Conservation (phyloP, 2,888 invertebrate genomes). For the Phengaris alcon region DNA sequence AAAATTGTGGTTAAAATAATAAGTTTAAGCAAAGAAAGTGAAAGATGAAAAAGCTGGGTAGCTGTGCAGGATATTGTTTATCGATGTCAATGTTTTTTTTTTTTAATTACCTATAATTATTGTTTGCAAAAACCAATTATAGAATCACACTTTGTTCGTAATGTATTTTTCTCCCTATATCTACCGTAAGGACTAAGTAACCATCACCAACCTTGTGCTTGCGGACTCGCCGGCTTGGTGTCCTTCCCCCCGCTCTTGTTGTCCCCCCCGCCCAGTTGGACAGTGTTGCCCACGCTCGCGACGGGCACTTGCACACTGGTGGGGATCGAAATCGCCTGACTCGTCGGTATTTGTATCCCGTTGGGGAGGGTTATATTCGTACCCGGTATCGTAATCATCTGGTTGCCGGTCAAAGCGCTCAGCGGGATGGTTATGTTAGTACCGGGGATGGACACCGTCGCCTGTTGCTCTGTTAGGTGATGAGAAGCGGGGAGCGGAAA, state of each 20-base stretch:
- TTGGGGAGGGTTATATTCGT: constrained; percentile 70
- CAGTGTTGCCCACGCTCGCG: constrained; percentile 44
- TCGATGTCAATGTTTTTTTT: too few species aligned
- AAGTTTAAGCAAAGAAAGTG: constrained; percentile 14
- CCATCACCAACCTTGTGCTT: constrained; percentile 64
- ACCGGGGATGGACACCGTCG: constrained; percentile 81
- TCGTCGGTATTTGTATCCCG: constrained; percentile 46
- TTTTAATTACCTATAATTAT: too few species aligned
- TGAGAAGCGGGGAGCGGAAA: constrained; percentile 49
- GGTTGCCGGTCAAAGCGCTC: constrained; percentile 68
- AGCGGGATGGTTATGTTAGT: constrained; percentile 81
- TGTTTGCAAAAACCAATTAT: background rate
- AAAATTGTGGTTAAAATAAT: constrained; percentile 7
- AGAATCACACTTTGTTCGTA: background rate
- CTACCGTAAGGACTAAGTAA: constrained; percentile 2
- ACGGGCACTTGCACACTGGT: constrained; percentile 48
- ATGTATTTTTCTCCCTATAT: background rate
- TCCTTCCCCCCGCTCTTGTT: constrained; percentile 72
- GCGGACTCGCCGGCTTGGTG: constrained; percentile 76
- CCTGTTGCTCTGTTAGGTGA: constrained; percentile 70
- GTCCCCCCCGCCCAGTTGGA: constrained; percentile 43
- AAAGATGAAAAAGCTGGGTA: constrained; percentile 21
- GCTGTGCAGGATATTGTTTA: background rate
- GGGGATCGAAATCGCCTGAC: constrained; percentile 56
- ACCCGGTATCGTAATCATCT: constrained; percentile 78